Evolutionary conservation across 2,888 invertebrate genomes (phyloP), one percentile per base, ranked within the genome.

Genomic region (Petrolisthes manimaculis): DNA sequence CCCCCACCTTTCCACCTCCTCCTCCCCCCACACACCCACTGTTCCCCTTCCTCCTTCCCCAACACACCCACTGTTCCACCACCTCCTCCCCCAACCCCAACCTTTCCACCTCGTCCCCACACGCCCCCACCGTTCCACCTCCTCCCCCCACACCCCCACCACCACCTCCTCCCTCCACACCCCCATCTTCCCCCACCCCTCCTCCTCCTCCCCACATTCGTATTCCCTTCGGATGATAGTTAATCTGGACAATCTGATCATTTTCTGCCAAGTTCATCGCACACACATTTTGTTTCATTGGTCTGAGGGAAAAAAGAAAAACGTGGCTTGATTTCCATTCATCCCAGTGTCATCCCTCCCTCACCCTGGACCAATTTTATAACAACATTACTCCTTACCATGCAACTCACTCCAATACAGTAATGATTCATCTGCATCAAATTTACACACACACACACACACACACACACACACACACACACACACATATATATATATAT

Each of bases 381-480:
- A 37, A 37, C 2, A 37, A 37, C n/a, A n/a, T n/a, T n/a, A n/a
- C 37, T 2, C 37, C 37, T 37, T 37, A 37, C 37, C 37, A n/a
- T n/a, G n/a, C n/a, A 37, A 37, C 37, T 37, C 37, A 37, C 37
- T 1, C 37, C 37, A 37, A 37, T 37, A 37, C 37, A 37, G 1
- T 37, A 37, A 37, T 37, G 37, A 1, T 37, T 37, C 37, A 37
- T 37, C 37, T 37, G 37, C 37, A 37, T 37, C 37, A 37, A 37
- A 37, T 37, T 37, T 37, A 37, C 37, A 37, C 37, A 37, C 37
- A 37, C 37, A 37, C 37, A 74, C n/a, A 6, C 74, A 74, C n/a
- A n/a, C 74, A n/a, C 74, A 12, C n/a, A n/a, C 74, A 6, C 74
- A 74, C n/a, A 74, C 8, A 74, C 74, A n/a, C 74, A 74, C 74